A percentile compares a stretch with the other conserved stretches of the same genome.
phyloP scores from a whole-genome alignment of 2,113 vertebrate genomes.

The Excalfactoria chinensis region DNA sequence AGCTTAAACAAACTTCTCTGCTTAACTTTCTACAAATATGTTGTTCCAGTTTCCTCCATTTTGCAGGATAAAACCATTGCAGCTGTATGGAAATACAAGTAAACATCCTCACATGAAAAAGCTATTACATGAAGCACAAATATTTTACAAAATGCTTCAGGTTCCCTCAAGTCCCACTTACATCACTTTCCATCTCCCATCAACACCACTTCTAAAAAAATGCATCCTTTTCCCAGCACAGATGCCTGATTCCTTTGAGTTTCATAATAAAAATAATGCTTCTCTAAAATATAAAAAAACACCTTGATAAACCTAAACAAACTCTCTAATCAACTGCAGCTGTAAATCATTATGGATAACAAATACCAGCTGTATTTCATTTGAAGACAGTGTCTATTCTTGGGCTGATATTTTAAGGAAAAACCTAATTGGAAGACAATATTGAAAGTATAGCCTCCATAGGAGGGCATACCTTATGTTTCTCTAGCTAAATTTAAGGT shows the following conservation, averaged over 20 bases:
- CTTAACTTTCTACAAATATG: neutral
- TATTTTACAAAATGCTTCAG: neutral
- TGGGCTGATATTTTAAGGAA: neutral
- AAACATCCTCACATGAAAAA: neutral
- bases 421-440: neutral
- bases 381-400: conserved; percentile 13
- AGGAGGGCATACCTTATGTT: conserved; percentile 30
- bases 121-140: neutral
- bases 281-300: neutral
- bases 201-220: neutral
- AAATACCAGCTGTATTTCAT: neutral
- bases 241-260: neutral
- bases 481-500: conserved; percentile 30
- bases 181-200: neutral
- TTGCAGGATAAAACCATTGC: neutral
- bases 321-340: neutral
- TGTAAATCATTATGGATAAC: neutral
- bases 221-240: neutral
- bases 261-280: neutral
- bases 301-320: neutral
- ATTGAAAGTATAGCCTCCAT: neutral
- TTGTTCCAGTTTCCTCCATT: neutral
- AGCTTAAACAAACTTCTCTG: neutral
- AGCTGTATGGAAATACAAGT: neutral
- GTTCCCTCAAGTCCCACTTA: neutral